Evolutionary conservation across 2,797 vertebrate species (phyloP), one percentile per base, ranked within the genome.

Genomic region (Micropoecilia bifurca): DNA sequence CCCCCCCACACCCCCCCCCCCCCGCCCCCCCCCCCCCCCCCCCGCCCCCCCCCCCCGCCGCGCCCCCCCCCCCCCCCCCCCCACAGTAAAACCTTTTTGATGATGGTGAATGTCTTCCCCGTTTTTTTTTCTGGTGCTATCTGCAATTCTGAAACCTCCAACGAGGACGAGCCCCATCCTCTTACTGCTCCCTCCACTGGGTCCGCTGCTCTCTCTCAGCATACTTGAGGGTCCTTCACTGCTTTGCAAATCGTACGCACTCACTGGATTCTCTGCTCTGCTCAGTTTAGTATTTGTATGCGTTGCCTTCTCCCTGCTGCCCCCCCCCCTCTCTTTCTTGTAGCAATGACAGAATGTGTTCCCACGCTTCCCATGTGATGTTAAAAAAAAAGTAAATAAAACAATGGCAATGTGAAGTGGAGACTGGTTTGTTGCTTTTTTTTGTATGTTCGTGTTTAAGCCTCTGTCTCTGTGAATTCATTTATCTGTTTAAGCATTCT

Each of bases 331-430:
- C 78, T 88, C 82, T 88, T 90, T 87, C 88, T 89, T 85, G 88
- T 93, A 92, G 91, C 87, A 73, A 78, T 79, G 85, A 85, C 84
- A 84, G 87, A 87, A 82, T 73, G 75, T 85, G 84, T 93, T 91
- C 88, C 89, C 88, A 89, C 90, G 91, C 92, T 93, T 90, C 87
- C 89, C 87, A 88, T 91, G 91, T 92, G 88, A 92, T 92, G 91
- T 91, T 80, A 85, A 91, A 91, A 90, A 87, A 88, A 93, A 91
- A 88, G 93, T 83, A 89, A 95, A 94, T 94, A 95, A 94, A 94
- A 89, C 83, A 84, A 87, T 53, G 74, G 66, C 7, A 73, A 92
- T 86, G 76, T 86, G 84, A 92, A 85, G 81, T 83, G 76, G 76
- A 86, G 82, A 77, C 74, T 39, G 68, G 83, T 87, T 86, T 90